phyloP scores from a whole-genome alignment of 2,113 vertebrate genomes.

The Opisthocomus hoazin region DNA sequence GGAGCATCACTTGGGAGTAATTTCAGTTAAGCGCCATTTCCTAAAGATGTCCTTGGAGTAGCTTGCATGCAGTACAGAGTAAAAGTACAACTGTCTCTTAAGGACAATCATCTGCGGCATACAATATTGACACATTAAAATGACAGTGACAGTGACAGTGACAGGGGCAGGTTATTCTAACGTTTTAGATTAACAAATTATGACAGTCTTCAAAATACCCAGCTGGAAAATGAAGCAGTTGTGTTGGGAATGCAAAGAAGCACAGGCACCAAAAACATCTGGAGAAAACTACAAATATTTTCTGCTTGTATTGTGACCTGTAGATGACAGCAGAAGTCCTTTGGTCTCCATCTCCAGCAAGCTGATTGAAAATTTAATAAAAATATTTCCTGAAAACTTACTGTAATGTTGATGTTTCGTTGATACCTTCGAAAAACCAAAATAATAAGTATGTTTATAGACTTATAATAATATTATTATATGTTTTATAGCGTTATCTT shows the following conservation, averaged over 20 bases:
- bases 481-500: not conserved
- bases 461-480: not conserved
- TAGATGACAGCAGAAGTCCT: slow-evolving; percentile 20
- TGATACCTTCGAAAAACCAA: not conserved
- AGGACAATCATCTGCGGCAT: not conserved
- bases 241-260: slow-evolving; percentile 14
- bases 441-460: not conserved
- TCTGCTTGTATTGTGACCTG: not conserved
- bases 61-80: not conserved
- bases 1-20: slow-evolving; percentile 16
- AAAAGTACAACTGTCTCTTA: slow-evolving; percentile 22
- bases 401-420: not conserved
- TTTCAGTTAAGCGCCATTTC: not conserved
- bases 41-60: slow-evolving; percentile 11
- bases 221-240: slow-evolving; percentile 37
- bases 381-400: not conserved
- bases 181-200: slow-evolving; percentile 9
- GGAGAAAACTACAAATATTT: slow-evolving; percentile 32
- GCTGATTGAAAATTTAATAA: not conserved
- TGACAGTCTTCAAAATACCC: slow-evolving; percentile 34
- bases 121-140: slow-evolving; percentile 25
- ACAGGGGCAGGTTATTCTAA: slow-evolving; percentile 13
- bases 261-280: not conserved
- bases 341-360: not conserved
- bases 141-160: not conserved